These are phyloP conservation scores for Mycetomoellerius zeteki DNA, from an alignment of 1,140 invertebrate species.

Conservation along the genomic window DNA sequence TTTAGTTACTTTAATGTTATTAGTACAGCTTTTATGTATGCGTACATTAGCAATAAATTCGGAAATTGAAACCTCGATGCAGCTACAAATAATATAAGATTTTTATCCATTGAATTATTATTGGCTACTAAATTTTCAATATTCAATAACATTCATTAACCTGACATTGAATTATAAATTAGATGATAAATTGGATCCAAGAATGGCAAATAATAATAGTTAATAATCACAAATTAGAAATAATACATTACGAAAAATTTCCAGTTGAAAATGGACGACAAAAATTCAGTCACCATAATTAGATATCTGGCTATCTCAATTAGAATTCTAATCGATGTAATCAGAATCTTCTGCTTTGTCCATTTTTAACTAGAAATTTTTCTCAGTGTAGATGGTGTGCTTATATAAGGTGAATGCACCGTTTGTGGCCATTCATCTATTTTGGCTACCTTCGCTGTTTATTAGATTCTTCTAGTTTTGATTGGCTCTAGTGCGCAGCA, in stretches of 20 bases:
- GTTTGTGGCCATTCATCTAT: no score
- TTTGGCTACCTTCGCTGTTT: no score
- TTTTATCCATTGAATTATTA: neutral
- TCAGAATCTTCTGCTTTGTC: no score
- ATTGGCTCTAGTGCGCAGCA: no score
- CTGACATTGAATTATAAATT: neutral
- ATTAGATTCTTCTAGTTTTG: no score
- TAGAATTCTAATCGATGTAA: no score
- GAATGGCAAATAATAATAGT: neutral
- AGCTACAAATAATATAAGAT: neutral
- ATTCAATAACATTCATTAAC: neutral
- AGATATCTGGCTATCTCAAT: no score
- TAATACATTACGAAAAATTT: neutral
- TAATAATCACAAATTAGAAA: neutral
- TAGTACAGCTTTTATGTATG: neutral
- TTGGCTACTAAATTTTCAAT: neutral
- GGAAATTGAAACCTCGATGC: constrained; percentile 5
- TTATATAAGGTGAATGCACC: no score
- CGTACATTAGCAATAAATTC: neutral
- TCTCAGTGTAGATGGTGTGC: no score
- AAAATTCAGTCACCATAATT: no score
- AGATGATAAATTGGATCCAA: neutral
- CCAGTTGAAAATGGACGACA: no score
- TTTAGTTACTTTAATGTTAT: neutral
- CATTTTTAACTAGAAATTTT: no score